Evolutionary conservation across 2,888 invertebrate genomes (phyloP), one percentile per base, ranked within the genome.

Genomic region (Lottia scabra): DNA sequence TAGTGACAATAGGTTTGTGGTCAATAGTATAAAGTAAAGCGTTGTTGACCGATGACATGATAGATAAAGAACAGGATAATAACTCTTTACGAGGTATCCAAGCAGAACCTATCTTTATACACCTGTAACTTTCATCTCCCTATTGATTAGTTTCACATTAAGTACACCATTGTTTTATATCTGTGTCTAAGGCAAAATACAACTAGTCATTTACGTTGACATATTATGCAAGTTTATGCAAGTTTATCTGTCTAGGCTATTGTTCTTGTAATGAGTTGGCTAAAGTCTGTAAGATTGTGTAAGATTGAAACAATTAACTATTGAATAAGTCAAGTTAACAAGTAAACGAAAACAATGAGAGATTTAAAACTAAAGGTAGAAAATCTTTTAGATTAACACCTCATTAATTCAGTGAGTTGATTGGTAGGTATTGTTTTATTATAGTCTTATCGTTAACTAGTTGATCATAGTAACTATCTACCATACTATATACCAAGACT

Each of bases 1-100:
- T 56, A 56, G 56, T 56, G n/a, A 56, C 56, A 56, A 56, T 56
- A 56, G 8, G n/a, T 15, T 56, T 19, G 19, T 56, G 56, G 56
- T 56, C 56, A 56, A 56, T 56, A n/a, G 23, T 56, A 56, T 56
- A 56, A 56, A 56, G 56, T 56, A 56, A 30, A 56, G 56, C 56
- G 56, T 56, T 56, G 56, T 56, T 56, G 56, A 56, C 56, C 56
- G 56, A 56, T 56, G 56, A 56, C 56, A 56, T 56, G 56, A 19
- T n/a, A 56, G 56, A 56, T 56, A 56, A 56, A 56, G 56, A 56
- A 56, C 56, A 56, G 56, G 56, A 56, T 56, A 56, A 56, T 56
- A 56, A 56, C 56, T 19, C 56, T 56, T 56, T 56, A 56, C 56
- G 56, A 56, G 56, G 56, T 56, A 56, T 56, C 56, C 56, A 56